Evolutionary conservation across 2,888 invertebrate species (phyloP), one percentile per base, ranked within the genome.

Genomic region (Leptopilina drosophilae): DNA sequence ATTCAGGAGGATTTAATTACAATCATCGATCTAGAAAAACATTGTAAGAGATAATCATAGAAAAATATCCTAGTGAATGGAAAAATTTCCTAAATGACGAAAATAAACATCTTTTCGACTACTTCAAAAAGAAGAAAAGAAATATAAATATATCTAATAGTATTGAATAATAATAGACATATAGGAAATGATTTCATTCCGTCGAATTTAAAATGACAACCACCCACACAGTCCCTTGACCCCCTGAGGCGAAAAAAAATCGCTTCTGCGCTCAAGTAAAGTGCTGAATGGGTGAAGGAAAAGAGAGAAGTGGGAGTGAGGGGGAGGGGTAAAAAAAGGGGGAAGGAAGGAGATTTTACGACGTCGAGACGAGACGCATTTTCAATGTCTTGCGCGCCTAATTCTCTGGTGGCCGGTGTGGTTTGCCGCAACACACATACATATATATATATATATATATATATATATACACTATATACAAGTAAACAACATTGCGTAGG

Each of bases 401-500:
- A 73, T 73, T 73, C 56, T 56, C n/a, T 69, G 69, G 53, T 49
- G 26, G 69, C 26, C 26, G 42, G 49, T 49, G 56, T 73, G n/a
- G 66, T 66, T 46, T 7, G n/a, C n/a, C 42, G 5, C 69, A 49
- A 69, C 26, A 49, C 69, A 49, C 12, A 49, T 4, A 49, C 4
- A 49, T 14, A 49, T 53, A 26, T 3, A 26, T 3, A 26, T 26
- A 26, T 26, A 26, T 26, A 3, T 3, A n/a, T n/a, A n/a, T n/a
- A n/a, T n/a, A n/a, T n/a, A n/a, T n/a, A n/a, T n/a, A n/a, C n/a
- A n/a, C n/a, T n/a, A n/a, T 33, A 33, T 9, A 56, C 53, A 73
- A 33, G 15, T 40, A 73, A 73, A 73, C 73, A 73, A 56, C 73
- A 73, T 73, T 73, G 73, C 73, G 73, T 73, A 73, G 73, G 73